Percentiles rank a stretch among this genome's conserved stretches.
These are phyloP conservation scores for Muricea muricata DNA, from an alignment of 92 coral and sea anemone genomes.

Conservation along the genomic window DNA sequence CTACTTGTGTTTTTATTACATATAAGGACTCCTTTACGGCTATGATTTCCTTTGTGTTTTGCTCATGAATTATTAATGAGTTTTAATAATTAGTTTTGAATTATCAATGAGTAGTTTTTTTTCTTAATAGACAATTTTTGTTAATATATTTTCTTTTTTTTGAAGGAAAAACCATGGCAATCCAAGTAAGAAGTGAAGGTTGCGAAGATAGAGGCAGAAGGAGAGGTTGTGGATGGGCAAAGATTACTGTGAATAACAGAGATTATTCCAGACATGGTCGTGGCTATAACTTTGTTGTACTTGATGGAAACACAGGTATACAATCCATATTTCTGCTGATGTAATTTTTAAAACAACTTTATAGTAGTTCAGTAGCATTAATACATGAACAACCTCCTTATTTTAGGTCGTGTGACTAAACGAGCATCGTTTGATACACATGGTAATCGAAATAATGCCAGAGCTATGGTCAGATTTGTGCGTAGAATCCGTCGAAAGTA, in stretches of 20 bases:
- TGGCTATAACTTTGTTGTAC: conserved; percentile 12
- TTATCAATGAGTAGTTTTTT: neutral
- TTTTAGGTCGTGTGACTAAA: neutral
- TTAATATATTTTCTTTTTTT: neutral
- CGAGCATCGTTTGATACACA: neutral
- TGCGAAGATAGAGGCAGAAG: conserved; percentile 7
- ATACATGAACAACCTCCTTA: no score
- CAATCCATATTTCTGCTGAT: neutral
- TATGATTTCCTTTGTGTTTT: no score
- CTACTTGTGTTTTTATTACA: no score
- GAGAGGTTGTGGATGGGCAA: neutral
- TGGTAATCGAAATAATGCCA: neutral
- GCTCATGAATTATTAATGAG: no score
- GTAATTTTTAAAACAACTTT: no score
- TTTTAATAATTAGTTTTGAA: no score
- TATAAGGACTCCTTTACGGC: no score
- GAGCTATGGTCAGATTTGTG: neutral
- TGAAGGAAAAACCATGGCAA: neutral
- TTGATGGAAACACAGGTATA: neutral
- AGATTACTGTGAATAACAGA: neutral
- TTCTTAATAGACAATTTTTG: neutral
- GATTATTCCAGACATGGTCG: neutral
- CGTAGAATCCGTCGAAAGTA: neutral
- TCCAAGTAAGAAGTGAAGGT: conserved; percentile 10
- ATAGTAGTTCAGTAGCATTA: no score